These are phyloP conservation scores for Megalopta genalis DNA, from an alignment of 1,140 invertebrate genomes.

Conservation along the genomic window DNA sequence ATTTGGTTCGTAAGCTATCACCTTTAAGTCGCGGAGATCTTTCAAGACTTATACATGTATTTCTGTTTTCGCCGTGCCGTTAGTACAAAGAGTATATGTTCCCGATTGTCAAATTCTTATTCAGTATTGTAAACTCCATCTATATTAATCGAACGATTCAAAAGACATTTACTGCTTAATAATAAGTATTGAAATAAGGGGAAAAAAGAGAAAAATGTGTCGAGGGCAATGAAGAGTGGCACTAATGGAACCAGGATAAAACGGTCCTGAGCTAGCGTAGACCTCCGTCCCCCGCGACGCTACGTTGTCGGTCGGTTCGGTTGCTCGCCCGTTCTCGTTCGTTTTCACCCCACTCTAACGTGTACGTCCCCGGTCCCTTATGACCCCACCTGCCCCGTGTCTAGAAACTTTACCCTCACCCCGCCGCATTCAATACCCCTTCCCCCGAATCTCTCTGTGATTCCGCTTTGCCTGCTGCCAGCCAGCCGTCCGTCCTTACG, in stretches of 20 bases:
- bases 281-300: conserved; percentile 58
- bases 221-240: not conserved
- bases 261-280: conserved; percentile 72
- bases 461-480: conserved; percentile 68
- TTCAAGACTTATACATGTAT: conserved; percentile 37
- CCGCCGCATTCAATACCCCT: conserved; percentile 32
- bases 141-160: not conserved
- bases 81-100: conserved; percentile 6
- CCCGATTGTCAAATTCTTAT: not conserved
- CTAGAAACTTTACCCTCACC: conserved; percentile 39
- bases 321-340: conserved; percentile 52
- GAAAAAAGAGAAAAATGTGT: conserved; percentile 9
- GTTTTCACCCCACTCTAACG: conserved; percentile 40
- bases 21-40: conserved; percentile 73
- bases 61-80: conserved; percentile 19
- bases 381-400: conserved; percentile 46
- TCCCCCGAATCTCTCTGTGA: conserved; percentile 41
- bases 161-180: not conserved
- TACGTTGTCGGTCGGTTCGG: conserved; percentile 59
- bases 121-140: not conserved
- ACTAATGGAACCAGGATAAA: conserved; percentile 17
- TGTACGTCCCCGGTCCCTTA: conserved; percentile 33
- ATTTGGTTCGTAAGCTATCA: conserved; percentile 64
- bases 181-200: not conserved
- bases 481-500: conserved; percentile 74